These are phyloP conservation scores for Torymus tubicola DNA, from an alignment of 2,888 invertebrate species.

Conservation along the genomic window DNA sequence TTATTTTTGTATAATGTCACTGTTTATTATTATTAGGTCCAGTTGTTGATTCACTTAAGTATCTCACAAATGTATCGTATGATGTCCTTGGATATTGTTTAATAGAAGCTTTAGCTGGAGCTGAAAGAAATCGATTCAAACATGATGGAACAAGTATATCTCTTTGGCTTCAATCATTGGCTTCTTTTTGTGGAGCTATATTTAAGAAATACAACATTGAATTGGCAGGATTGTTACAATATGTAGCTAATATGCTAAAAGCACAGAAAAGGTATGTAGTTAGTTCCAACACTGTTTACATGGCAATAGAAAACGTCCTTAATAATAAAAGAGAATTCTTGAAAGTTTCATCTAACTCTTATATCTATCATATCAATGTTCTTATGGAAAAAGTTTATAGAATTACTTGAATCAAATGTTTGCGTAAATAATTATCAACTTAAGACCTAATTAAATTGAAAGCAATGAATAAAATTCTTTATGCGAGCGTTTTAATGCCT, in stretches of 20 bases:
- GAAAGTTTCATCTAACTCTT: too few relatives aligned
- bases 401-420: neutral
- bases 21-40: constrained; percentile 78
- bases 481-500: constrained; percentile 37
- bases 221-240: constrained; percentile 95
- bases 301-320: too few relatives aligned
- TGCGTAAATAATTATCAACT: constrained; percentile 8
- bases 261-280: constrained; percentile 89
- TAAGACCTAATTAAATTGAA: neutral
- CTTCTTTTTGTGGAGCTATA: constrained; percentile 96
- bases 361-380: too few relatives aligned
- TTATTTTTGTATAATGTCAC: too few relatives aligned
- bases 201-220: constrained; percentile 99
- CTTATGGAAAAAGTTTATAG: too few relatives aligned
- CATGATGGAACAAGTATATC: constrained; percentile 95
- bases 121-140: constrained; percentile 87
- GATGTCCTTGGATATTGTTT: constrained; percentile 97
- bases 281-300: neutral
- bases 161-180: constrained; percentile 94
- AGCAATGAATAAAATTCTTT: neutral
- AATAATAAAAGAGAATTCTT: too few relatives aligned
- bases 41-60: constrained; percentile 98
- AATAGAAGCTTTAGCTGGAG: constrained; percentile 92
- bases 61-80: constrained; percentile 94
- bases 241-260: constrained; percentile 97